Percentiles rank a stretch among this genome's conserved stretches.
These are phyloP conservation scores for Megaceryle maxima DNA, from an alignment of 2,113 vertebrate genomes.

Conservation along the genomic window DNA sequence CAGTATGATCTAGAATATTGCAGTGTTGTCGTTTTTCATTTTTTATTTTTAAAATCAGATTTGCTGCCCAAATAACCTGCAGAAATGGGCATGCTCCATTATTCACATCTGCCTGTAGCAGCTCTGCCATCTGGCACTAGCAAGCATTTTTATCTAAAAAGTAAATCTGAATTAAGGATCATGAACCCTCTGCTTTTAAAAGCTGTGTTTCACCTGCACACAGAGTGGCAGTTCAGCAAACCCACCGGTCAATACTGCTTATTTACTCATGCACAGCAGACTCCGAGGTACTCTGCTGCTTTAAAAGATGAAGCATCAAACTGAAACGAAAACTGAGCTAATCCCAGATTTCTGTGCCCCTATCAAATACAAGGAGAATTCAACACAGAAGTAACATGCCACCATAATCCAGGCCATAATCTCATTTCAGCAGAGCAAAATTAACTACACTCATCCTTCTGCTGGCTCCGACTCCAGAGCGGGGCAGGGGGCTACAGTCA, in stretches of 20 bases:
- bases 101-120: neutral
- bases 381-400: neutral
- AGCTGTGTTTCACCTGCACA: neutral
- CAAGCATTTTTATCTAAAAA: neutral
- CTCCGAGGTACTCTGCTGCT: neutral
- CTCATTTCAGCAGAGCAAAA: constrained; percentile 16
- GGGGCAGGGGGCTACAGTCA: neutral
- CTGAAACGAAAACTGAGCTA: constrained; percentile 30
- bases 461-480: neutral
- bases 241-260: neutral
- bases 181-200: neutral
- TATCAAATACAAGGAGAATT: neutral
- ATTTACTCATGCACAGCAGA: neutral
- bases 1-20: neutral
- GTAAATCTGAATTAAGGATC: neutral
- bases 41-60: neutral
- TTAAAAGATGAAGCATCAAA: neutral
- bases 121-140: constrained; percentile 7
- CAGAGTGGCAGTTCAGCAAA: neutral
- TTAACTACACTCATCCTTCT: neutral
- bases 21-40: too few relatives aligned
- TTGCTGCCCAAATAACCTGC: neutral
- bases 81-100: neutral
- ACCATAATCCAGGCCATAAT: neutral
- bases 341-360: neutral